Evolutionary conservation across 2,113 vertebrate genomes (phyloP), one percentile per base, ranked within the genome.

Genomic region (Triplophysa dalaica): DNA sequence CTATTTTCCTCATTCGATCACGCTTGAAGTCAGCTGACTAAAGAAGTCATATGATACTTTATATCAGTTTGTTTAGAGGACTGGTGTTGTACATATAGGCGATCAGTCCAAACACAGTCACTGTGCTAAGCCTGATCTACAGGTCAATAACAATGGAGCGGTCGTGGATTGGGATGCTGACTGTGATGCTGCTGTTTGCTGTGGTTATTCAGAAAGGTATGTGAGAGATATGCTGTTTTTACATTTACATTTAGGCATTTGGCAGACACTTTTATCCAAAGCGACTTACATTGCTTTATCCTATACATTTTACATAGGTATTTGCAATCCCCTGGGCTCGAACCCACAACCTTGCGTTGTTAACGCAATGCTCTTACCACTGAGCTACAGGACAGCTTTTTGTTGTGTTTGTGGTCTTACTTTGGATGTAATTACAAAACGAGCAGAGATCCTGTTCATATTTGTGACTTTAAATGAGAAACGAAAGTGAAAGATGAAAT

Each of bases 11-110:
- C 0, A 43, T 33, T 24, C 33, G 33, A 38, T 38, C 65, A 68
- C 10, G 16, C 8, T n/a, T 43, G 2, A 26, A 8, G 48, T 64
- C 78, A 80, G 78, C 78, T 80, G 78, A 80, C 48, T 26, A n/a
- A 63, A 65, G 60, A 48, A 60, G 61, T 80, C 78, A 80, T 58
- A 56, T 80, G 78, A 80, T 70, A 8, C 19, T 45, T 17, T 2
- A n/a, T 17, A 61, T 67, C 56, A 19, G 13, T n/a, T 17, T n/a
- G 77, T 48, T 11, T 38, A n/a, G 13, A 52, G 58, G 41, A 21
- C 24, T 48, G 58, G 21, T 2, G 26, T 26, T 52, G 12, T 54
- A 13, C 17, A n/a, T 14, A 21, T 24, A 24, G 58, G n/a, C 21
- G 58, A 41, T 29, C 50, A 26, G 72, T 62, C 56, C 52, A 33